Evolutionary conservation across 2,113 vertebrate species (phyloP).

Genomic region (Seriola dumerili): DNA sequence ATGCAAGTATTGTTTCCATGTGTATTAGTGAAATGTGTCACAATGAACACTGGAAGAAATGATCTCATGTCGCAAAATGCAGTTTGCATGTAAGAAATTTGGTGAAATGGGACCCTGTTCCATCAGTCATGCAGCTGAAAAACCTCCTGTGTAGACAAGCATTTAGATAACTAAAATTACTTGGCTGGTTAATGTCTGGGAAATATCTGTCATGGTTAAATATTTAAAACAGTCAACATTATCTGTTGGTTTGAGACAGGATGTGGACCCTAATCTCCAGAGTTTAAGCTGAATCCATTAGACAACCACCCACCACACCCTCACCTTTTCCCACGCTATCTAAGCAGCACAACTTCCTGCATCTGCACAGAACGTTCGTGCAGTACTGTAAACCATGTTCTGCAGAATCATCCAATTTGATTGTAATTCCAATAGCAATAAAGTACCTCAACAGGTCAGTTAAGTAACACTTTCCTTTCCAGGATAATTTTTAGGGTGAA

Average conservation of each 20-base stretch:
- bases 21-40: not conserved
- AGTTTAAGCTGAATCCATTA: constrained; percentile 16
- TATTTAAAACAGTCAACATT: not conserved
- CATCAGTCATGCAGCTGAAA: not conserved
- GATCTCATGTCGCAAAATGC: not conserved
- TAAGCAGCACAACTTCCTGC: not conserved
- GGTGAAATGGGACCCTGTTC: not conserved
- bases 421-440: not conserved
- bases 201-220: constrained; percentile 3
- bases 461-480: not conserved
- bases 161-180: not conserved
- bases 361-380: not conserved
- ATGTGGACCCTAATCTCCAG: not conserved
- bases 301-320: not conserved
- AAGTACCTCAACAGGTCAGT: not conserved
- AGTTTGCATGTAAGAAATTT: not conserved
- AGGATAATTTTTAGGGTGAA: not conserved
- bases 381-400: not conserved
- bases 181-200: not conserved
- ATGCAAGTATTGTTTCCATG: not conserved
- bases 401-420: not conserved
- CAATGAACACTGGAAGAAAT: not conserved
- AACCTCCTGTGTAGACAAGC: not conserved
- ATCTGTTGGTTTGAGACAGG: not conserved
- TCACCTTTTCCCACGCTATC: not conserved